Conservation (phyloP, 2,113 vertebrate genomes). For the Rhinopomastus cyanomelas region DNA sequence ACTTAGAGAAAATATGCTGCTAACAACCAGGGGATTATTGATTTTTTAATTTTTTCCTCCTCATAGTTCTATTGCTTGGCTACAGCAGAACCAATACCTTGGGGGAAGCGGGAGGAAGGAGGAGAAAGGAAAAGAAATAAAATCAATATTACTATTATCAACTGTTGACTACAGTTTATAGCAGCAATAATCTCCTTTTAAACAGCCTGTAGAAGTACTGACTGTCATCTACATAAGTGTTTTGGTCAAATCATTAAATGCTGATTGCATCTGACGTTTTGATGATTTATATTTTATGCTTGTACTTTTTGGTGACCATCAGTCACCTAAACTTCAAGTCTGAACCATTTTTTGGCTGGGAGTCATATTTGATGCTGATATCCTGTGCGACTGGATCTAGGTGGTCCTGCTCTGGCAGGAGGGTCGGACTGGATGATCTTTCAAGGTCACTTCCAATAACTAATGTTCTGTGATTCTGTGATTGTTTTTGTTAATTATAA, state of each 20-base stretch:
- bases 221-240: not conserved
- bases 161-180: constrained; percentile 53
- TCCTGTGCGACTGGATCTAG: no score
- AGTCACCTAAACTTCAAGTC: not conserved
- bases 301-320: not conserved
- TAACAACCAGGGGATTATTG: constrained; percentile 57
- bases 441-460: no score
- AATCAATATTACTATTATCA: constrained; percentile 67
- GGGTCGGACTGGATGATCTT: no score
- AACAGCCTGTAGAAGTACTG: constrained; percentile 5
- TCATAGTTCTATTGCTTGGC: constrained; percentile 25
- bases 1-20: constrained; percentile 49
- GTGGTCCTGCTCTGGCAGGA: no score
- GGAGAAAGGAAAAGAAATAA: no score
- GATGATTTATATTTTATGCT: not conserved
- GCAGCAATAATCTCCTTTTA: constrained; percentile 49
- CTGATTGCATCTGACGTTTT: not conserved
- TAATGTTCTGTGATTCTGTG: no score
- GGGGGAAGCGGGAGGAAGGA: no score
- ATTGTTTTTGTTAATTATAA: not conserved
- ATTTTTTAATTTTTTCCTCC: constrained; percentile 4
- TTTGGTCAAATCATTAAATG: not conserved
- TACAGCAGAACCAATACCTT: constrained; percentile 32
- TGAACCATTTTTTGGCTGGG: not conserved
- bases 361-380: not conserved